Evolutionary conservation across 1,140 invertebrate genomes (phyloP), one percentile per base, ranked within the genome.

Genomic region (Drosophila murphyi): DNA sequence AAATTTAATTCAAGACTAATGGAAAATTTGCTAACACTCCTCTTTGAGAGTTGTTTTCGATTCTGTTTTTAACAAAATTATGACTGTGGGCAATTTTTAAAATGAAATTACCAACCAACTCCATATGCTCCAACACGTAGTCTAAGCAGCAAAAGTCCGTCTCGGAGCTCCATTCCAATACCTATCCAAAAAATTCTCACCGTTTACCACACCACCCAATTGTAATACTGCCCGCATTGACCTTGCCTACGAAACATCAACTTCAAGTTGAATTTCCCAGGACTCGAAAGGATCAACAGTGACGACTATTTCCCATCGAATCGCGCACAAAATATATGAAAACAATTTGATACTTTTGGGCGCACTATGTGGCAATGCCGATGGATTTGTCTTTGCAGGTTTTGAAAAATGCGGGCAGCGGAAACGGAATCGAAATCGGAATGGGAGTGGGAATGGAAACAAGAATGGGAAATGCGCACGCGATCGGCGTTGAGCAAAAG

Each of bases 291-390:
- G 70, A 80, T 75, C 63, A 67, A 62, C 12, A 41, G 2, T 31
- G 8, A 31, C 31, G 51, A 57, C 10, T 51, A 67, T 64, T 88
- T 88, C 83, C 80, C 85, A 89, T 57, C 39, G 45, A 70, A 82
- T 72, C 80, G 12, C 70, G 47, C 3, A 59, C 39, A 80, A 83
- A 88, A 50, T 32, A 64, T 60, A 67, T 34, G 39, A 75, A 89
- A 89, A 82, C 76, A 72, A 90, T 88, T 91, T 62, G 88, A 91
- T 91, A 91, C 88, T 91, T 91, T 90, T 48, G 55, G 54, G n/a
- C 76, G 67, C 76, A 43, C 65, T 72, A 75, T 81, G 78, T 52
- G 57, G 75, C 76, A 70, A 70, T 56, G 43, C 35, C 50, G 55
- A 60, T 28, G 71, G 56, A 73, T 73, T 69, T 56, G 81, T 48